Evolutionary conservation across 2,888 invertebrate species (phyloP).

Genomic region (Drosophila imparisetae): DNA sequence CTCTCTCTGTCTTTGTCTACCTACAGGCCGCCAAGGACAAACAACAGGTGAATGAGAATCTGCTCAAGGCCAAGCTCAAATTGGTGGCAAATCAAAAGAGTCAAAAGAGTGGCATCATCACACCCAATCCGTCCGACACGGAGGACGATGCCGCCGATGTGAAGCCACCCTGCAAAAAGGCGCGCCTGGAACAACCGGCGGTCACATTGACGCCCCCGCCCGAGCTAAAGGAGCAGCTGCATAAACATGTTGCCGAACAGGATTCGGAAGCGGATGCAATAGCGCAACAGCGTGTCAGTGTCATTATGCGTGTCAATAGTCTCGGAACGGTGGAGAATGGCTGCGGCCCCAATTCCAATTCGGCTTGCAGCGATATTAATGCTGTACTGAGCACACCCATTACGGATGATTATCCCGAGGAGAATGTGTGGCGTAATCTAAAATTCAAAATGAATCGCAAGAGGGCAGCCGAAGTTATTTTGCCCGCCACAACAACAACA

Average conservation of each 20-base stretch:
- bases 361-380: conserved; percentile 21
- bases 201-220: conserved; percentile 82
- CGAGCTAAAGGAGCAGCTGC: conserved; percentile 85
- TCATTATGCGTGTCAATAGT: conserved; percentile 94
- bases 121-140: conserved; percentile 94
- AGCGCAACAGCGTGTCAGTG: conserved; percentile 87
- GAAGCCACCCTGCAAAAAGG: conserved; percentile 85
- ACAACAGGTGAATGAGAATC: conserved; percentile 75
- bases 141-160: conserved; percentile 88
- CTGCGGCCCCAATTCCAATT: conserved; percentile 52
- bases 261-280: conserved; percentile 33
- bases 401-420: conserved; percentile 78
- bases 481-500: conserved; percentile 21
- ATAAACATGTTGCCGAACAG: conserved; percentile 69
- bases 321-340: conserved; percentile 87
- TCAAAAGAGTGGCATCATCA: conserved; percentile 85
- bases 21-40: conserved; percentile 67
- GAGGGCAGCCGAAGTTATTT: conserved; percentile 61
- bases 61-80: conserved; percentile 78
- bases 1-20: neutral
- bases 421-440: conserved; percentile 83
- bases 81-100: conserved; percentile 66
- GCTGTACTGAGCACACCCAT: conserved; percentile 42
- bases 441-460: conserved; percentile 85
- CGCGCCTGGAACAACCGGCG: conserved; percentile 74